Percentiles rank a stretch among this genome's conserved stretches.
Conservation (phyloP, 2,113 vertebrate genomes). For the Hipposideros armiger region DNA sequence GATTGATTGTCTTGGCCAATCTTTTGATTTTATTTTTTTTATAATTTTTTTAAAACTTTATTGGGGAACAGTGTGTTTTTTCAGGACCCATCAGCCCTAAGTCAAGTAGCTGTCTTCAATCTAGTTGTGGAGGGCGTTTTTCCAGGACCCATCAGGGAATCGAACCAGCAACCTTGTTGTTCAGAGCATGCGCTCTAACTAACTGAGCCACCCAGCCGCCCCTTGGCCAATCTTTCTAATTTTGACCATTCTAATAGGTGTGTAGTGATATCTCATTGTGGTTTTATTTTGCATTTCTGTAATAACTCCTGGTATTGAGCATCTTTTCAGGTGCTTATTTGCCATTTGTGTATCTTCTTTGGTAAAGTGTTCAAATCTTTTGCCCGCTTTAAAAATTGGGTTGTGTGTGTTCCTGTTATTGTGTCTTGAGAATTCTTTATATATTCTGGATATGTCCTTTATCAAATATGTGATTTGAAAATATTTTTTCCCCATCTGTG, state of each 20-base stretch:
- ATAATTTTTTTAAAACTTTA: too few relatives aligned
- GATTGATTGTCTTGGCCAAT: background rate
- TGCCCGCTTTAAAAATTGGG: too few relatives aligned
- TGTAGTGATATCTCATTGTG: background rate
- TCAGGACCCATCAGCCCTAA: too few relatives aligned
- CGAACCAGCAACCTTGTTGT: too few relatives aligned
- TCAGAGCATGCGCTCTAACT: too few relatives aligned
- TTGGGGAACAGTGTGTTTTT: too few relatives aligned
- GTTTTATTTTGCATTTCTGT: background rate
- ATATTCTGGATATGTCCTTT: background rate
- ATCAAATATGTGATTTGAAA: background rate
- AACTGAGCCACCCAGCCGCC: too few relatives aligned
- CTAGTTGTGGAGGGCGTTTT: too few relatives aligned
- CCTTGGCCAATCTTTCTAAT: background rate
- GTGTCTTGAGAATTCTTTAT: background rate
- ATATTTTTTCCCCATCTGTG: background rate
- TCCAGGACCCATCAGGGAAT: too few relatives aligned
- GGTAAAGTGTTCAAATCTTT: too few relatives aligned
- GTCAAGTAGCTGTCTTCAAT: too few relatives aligned
- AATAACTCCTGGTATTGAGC: background rate
- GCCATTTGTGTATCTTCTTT: background rate
- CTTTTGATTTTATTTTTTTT: background rate
- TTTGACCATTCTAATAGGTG: background rate
- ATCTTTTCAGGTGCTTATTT: constrained; percentile 3
- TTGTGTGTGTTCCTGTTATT: background rate